A percentile compares a stretch with the other conserved stretches of the same genome.
Conservation (phyloP, 2,888 invertebrate genomes). For the Plebejus melissa region DNA sequence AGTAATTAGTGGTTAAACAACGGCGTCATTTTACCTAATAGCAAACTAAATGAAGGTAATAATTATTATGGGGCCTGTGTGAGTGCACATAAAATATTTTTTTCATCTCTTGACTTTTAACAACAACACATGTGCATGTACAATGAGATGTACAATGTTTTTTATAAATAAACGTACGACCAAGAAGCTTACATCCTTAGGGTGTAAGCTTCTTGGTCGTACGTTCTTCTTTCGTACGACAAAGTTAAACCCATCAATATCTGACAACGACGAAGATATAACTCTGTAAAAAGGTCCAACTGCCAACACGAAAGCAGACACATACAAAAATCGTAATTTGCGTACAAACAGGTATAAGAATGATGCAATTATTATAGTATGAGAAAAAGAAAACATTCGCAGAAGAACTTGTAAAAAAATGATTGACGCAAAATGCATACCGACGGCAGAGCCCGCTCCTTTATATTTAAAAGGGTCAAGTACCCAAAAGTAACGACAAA, state of each 20-base stretch:
- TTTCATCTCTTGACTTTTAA: too few species aligned
- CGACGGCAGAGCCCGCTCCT: not conserved
- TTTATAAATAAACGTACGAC: too few species aligned
- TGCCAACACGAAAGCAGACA: not conserved
- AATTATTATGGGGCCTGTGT: too few species aligned
- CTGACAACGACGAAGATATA: not conserved
- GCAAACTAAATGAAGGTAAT: not conserved
- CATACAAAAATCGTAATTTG: not conserved
- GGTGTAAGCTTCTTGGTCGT: too few species aligned
- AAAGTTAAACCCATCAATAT: not conserved
- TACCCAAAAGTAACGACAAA: constrained; percentile 1
- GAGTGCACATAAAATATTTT: too few species aligned
- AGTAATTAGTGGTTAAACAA: not conserved
- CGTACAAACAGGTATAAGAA: not conserved
- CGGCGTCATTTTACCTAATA: not conserved
- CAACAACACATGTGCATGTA: too few species aligned
- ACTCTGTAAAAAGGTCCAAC: not conserved
- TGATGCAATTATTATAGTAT: not conserved
- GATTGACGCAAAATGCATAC: not conserved
- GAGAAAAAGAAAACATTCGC: not conserved
- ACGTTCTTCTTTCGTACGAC: too few species aligned
- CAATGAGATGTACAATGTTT: too few species aligned
- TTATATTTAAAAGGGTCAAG: not conserved
- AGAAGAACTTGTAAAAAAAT: constrained; percentile 8
- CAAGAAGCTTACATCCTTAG: too few species aligned